Percentiles rank a stretch among this genome's conserved stretches.
Conservation (phyloP, 2,888 invertebrate genomes). For the Spilosoma lubricipeda region DNA sequence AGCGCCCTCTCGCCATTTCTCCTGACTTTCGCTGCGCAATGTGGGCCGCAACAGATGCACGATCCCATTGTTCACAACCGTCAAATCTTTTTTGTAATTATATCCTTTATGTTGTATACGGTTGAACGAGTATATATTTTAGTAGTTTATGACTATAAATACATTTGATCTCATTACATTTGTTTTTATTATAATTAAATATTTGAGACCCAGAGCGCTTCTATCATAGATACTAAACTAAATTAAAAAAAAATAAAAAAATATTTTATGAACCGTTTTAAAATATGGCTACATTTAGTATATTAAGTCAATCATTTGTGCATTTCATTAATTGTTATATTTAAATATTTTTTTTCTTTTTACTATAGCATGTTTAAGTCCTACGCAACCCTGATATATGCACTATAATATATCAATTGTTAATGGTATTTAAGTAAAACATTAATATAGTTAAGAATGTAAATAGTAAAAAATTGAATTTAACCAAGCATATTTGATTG, state of each 20-base stretch:
- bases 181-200: not conserved
- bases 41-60: constrained; percentile 82
- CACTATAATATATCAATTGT: not conserved
- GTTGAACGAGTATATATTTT: constrained; percentile 18
- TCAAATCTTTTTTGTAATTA: constrained; percentile 52
- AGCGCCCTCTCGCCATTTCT: constrained; percentile 86
- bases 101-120: constrained; percentile 23
- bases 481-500: not conserved
- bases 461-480: not conserved
- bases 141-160: not conserved
- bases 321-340: not conserved
- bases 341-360: not conserved
- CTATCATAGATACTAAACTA: not conserved
- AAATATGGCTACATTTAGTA: not conserved
- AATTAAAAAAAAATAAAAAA: not conserved
- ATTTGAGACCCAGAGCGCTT: not conserved
- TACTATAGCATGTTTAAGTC: not conserved
- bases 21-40: constrained; percentile 84
- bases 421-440: not conserved
- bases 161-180: constrained; percentile 1
- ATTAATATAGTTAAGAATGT: not conserved
- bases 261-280: not conserved
- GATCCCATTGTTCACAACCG: constrained; percentile 75
- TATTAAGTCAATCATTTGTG: not conserved
- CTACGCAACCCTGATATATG: not conserved